Conservation (phyloP, 2,888 invertebrate species). For the Platycheirus rosarum region DNA sequence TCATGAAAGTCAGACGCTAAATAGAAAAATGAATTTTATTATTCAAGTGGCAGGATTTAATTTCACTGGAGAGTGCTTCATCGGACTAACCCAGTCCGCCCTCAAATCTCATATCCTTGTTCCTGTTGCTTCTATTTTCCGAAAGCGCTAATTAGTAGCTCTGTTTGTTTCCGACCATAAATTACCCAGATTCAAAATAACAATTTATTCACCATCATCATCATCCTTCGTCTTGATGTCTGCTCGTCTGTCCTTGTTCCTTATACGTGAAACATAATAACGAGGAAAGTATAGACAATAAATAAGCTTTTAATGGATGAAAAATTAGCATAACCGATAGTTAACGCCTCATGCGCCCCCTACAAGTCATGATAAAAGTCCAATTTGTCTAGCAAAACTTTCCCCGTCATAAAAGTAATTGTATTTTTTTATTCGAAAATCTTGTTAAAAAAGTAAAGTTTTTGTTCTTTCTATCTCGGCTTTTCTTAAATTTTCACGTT, state of each 20-base stretch:
- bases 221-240: background rate
- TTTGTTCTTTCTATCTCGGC: background rate
- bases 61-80: too few relatives aligned
- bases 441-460: background rate
- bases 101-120: conserved; percentile 10
- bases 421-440: background rate
- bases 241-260: background rate
- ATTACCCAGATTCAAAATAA: conserved; percentile 32
- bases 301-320: conserved; percentile 47
- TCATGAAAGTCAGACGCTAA: too few relatives aligned
- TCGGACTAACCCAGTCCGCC: conserved; percentile 14
- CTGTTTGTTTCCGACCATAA: conserved; percentile 33
- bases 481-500: background rate
- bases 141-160: conserved; percentile 22
- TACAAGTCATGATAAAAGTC: background rate
- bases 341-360: background rate
- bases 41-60: too few relatives aligned
- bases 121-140: conserved; percentile 9
- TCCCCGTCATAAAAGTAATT: background rate
- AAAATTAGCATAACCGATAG: conserved; percentile 43
- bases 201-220: conserved; percentile 11
- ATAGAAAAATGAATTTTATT: too few relatives aligned
- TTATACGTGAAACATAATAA: conserved; percentile 11
- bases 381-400: background rate
- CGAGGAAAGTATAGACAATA: background rate